Evolutionary conservation across 2,797 vertebrate species (phyloP).

Genomic region (Neomorphus geoffroyi): DNA sequence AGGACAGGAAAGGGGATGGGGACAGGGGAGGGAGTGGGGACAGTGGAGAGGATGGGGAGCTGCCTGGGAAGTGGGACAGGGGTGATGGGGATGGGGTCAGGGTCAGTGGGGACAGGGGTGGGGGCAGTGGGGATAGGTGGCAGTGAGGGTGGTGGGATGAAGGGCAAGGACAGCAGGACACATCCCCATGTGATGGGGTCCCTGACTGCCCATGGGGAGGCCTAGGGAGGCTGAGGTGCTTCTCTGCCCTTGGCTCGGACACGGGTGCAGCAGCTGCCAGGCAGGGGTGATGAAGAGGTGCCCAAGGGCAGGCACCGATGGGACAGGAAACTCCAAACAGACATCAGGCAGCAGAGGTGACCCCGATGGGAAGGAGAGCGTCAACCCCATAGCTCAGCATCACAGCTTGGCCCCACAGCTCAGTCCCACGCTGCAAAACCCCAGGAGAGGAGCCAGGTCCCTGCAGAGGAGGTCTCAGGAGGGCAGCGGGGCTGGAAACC

Average conservation of each 20-base stretch:
- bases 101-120: too few species aligned
- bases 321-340: neutral
- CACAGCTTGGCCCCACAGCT: neutral
- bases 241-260: neutral
- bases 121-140: too few species aligned
- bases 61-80: too few species aligned
- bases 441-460: neutral
- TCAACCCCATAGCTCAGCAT: too few species aligned
- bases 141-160: neutral
- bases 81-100: too few species aligned
- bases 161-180: neutral
- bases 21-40: too few species aligned
- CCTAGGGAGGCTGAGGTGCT: neutral
- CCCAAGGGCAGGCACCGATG: accelerated
- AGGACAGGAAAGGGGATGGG: neutral
- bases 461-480: neutral
- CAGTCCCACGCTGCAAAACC: neutral
- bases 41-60: too few species aligned
- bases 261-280: neutral
- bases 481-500: neutral
- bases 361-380: neutral
- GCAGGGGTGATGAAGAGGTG: neutral
- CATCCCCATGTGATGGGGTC: accelerated
- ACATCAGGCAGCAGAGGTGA: accelerated
- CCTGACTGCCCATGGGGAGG: neutral